Percentiles rank a stretch among this genome's conserved stretches.
Conservation (phyloP, 2,888 invertebrate genomes). For the Crepidodera aurea region DNA sequence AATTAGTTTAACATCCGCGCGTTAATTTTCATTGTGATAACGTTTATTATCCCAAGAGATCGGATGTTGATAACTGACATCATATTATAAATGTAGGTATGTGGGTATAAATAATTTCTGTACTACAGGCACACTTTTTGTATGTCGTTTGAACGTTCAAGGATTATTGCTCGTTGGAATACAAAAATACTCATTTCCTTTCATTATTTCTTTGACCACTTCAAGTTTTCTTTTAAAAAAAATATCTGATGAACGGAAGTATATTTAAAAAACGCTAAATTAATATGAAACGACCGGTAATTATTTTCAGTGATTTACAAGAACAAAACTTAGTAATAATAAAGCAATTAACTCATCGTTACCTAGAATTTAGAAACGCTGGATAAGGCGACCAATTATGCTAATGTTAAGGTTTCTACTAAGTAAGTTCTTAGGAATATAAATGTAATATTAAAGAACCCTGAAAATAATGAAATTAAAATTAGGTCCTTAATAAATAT, state of each 20-base stretch:
- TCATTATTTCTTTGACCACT: background rate
- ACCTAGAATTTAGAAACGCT: no score
- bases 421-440: no score
- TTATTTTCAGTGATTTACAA: no score
- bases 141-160: conserved; percentile 2
- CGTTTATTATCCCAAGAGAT: conserved; percentile 8
- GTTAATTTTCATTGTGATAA: conserved; percentile 20
- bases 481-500: no score
- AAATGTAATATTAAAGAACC: no score
- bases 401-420: no score
- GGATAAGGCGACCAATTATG: no score
- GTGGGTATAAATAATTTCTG: conserved; percentile 6
- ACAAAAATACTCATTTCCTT: conserved; percentile 3
- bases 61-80: conserved; percentile 11
- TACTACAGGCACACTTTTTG: conserved; percentile 8
- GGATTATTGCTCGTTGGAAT: background rate
- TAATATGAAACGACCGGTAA: background rate
- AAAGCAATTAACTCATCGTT: no score
- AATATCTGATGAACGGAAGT: conserved; percentile 1
- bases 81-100: conserved; percentile 1
- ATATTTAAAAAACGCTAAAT: background rate
- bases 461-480: no score
- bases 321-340: no score
- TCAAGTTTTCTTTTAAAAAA: background rate
- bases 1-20: conserved; percentile 25